phyloP scores from a whole-genome alignment of 2,797 vertebrate genomes.

The Enteromius thamalakanensis region DNA sequence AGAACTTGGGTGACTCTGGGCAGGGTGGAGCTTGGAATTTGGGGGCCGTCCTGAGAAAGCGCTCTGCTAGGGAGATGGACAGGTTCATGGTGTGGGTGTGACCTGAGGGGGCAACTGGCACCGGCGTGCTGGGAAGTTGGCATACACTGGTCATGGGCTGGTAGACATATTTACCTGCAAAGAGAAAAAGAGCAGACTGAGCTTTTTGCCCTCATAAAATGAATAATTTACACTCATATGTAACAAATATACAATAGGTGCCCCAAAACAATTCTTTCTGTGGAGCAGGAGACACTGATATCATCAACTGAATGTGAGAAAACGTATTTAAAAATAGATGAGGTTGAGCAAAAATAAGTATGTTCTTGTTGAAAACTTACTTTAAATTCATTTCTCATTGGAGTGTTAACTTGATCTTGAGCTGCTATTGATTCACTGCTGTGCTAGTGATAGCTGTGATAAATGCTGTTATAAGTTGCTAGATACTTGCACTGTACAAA shows the following conservation, averaged over 20 bases:
- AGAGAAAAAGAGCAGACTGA: constrained; percentile 41
- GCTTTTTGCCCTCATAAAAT: constrained; percentile 1
- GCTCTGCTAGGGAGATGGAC: constrained; percentile 82
- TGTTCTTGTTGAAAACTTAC: background rate
- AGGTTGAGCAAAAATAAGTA: constrained; percentile 18
- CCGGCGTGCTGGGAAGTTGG: constrained; percentile 86
- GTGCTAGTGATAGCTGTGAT: constrained; percentile 12
- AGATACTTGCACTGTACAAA: background rate
- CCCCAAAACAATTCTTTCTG: background rate
- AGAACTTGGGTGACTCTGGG: constrained; percentile 81
- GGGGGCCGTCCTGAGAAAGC: constrained; percentile 83
- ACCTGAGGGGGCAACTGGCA: constrained; percentile 77
- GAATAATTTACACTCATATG: background rate
- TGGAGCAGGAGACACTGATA: background rate
- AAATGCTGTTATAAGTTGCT: constrained; percentile 2
- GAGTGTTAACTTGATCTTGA: background rate
- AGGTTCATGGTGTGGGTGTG: constrained; percentile 82
- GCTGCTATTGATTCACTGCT: background rate
- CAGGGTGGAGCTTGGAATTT: constrained; percentile 82
- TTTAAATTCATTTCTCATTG: background rate
- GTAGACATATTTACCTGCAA: constrained; percentile 87
- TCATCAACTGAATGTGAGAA: background rate
- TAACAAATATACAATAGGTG: constrained; percentile 2
- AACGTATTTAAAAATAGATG: background rate
- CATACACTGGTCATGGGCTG: constrained; percentile 90